Evolutionary conservation across 2,797 vertebrate species (phyloP), one percentile per base, ranked within the genome.

Genomic region (Gymnopithys bicolor): DNA sequence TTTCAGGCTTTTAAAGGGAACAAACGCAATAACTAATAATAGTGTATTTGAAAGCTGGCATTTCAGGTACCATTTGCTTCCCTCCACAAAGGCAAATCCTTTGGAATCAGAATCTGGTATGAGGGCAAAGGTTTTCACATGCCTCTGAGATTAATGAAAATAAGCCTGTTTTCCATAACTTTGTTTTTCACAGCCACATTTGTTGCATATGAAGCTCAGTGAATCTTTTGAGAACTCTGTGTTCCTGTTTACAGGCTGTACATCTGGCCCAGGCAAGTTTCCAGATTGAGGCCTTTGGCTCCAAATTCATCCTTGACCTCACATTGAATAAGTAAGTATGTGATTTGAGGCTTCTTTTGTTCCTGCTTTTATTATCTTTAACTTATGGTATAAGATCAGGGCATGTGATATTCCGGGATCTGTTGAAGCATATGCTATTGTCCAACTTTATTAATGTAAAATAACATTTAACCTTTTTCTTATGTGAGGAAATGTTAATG

Each of bases 201-300:
- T 80, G 27, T 89, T 95, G 21, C 43, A 30, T 90, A 76, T 64
- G 48, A 69, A 87, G 62, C n/a, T 94, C 37, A 46, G 28, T 90
- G 43, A 71, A 43, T 77, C 58, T 64, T 96, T 74, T 90, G 64
- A 89, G 48, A 71, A 19, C 30, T 95, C 43, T 96, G 67, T 96
- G 82, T 97, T 96, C 93, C 71, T 96, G 66, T 96, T 91, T 94
- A 56, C 96, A 99, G 99, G 98, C 98, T 71, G 98, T 99, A 89
- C 99, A 99, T 97, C 98, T 99, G 86, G 98, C 99, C 95, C 99
- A 99, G 96, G 98, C 98, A 95, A 99, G 98, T 97, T 99, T 99
- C 98, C 99, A 99, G 96, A 98, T 99, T 91, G 99, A 99, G 94
- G 99, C 99, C 66, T 99, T 99, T 95, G 98, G 98, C 85, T 98